A percentile compares a stretch with the other conserved stretches of the same genome.
These are phyloP conservation scores for Lanius ludovicianus DNA, from an alignment of 2,113 vertebrate species.

Conservation along the genomic window DNA sequence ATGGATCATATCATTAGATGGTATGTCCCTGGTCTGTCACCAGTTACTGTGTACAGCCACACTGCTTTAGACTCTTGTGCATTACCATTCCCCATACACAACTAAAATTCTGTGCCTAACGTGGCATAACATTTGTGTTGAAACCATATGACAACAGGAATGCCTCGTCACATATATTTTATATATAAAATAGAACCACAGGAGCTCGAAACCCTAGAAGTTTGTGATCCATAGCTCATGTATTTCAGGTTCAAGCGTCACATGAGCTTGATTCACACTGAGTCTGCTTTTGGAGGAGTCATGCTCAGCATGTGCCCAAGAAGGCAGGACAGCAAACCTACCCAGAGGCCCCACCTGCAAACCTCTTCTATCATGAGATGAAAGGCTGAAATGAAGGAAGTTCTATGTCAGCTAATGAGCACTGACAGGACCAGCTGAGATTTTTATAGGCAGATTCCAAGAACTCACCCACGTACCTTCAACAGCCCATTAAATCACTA, in stretches of 20 bases:
- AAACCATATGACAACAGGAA: neutral
- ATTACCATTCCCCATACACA: neutral
- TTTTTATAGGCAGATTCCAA: neutral
- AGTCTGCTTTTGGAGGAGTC: neutral
- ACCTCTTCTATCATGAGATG: neutral
- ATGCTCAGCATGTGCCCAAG: accelerated
- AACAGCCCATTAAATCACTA: neutral
- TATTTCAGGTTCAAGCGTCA: neutral
- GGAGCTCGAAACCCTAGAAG: neutral
- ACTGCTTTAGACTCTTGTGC: neutral
- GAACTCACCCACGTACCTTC: neutral
- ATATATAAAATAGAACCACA: neutral
- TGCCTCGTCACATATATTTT: neutral
- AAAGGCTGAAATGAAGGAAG: neutral
- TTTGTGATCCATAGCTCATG: neutral
- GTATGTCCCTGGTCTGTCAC: neutral
- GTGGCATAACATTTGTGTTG: neutral
- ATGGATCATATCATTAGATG: neutral
- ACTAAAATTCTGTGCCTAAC: neutral
- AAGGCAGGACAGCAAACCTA: neutral
- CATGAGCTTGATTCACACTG: neutral
- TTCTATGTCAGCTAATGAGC: neutral
- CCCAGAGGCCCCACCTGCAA: neutral
- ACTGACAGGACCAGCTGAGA: neutral
- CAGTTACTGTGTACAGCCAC: neutral